Evolutionary conservation across 2,113 vertebrate species (phyloP), one percentile per base, ranked within the genome.

Genomic region (Scolopax mira): DNA sequence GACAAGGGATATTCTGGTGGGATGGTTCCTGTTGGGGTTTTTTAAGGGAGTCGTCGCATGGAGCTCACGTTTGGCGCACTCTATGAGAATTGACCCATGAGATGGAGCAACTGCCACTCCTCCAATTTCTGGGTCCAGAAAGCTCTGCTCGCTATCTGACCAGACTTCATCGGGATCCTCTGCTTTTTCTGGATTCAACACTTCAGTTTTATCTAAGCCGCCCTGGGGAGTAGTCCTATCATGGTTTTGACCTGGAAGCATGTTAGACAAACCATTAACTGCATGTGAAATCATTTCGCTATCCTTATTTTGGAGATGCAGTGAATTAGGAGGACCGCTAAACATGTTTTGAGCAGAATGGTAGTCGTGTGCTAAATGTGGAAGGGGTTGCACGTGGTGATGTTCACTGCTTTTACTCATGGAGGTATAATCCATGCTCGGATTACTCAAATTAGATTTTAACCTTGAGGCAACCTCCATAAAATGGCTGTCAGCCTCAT

Each of bases 91-190:
- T 21, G 99, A 99, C 65, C 99, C 99, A 4, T 99, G 99, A 79
- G 98, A 98, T 12, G 99, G 99, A 73, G 99, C 99, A 94, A 99
- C 98, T n/a, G 99, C 99, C 85, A 99, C 99, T 19, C 99, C 99
- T 62, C 99, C 99, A 10, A 99, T 99, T 41, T 99, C 99, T 62
- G 99, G 98, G 92, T 99, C 99, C 92, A 99, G 98, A 96, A 99
- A 99, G 96, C 98, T 99, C 96, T 99, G 99, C 97, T 99, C 99
- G 31, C 99, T 99, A 98, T 99, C 99, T 71, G 99, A 99, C 99
- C 99, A 99, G 89, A 99, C 98, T 49, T 99, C 99, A 2, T 98
- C 98, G 2, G 99, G 98, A 24, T 98, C 97, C 96, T 98, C 98
- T 22, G 90, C 94, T 84, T 94, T 85, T 97, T 97, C 94, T 97